Conservation (phyloP, 2,888 invertebrate species). For the Rhingia rostrata region DNA sequence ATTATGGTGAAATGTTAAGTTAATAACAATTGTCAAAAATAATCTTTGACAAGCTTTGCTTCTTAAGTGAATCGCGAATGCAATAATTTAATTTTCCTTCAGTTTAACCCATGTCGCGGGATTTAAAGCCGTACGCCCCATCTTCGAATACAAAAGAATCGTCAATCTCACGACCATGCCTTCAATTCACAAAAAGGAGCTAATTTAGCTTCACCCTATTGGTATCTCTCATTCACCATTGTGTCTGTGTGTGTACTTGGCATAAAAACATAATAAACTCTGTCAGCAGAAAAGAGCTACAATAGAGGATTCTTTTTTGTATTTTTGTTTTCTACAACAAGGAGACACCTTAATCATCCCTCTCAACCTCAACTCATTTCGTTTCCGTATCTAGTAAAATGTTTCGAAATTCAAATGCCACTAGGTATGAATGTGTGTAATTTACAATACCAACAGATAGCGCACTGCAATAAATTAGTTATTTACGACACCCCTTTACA, state of each 20-base stretch:
- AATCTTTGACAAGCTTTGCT: no score
- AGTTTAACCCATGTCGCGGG: no score
- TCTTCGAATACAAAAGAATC: neutral
- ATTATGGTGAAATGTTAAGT: no score
- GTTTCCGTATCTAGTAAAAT: neutral
- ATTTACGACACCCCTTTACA: slow-evolving; percentile 60
- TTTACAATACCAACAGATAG: slow-evolving; percentile 41
- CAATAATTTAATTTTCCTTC: no score
- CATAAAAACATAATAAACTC: slow-evolving; percentile 25
- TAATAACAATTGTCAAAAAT: no score
- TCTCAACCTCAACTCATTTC: slow-evolving; percentile 24
- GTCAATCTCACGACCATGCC: neutral
- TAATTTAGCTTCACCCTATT: neutral
- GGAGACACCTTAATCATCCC: slow-evolving; percentile 26
- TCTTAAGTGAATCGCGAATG: no score
- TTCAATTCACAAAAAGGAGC: neutral
- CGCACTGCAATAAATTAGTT: slow-evolving; percentile 69
- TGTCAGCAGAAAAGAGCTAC: neutral
- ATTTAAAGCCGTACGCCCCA: no score
- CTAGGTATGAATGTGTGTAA: slow-evolving; percentile 9
- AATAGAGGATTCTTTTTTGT: slow-evolving; percentile 1
- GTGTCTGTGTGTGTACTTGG: neutral
- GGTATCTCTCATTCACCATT: neutral
- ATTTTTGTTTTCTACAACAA: slow-evolving; percentile 1
- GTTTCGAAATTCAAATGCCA: slow-evolving; percentile 42